Percentiles rank a stretch among this genome's conserved stretches.
Evolutionary conservation across 2,797 vertebrate species (phyloP).

Genomic region (Sebastes hubbsi): DNA sequence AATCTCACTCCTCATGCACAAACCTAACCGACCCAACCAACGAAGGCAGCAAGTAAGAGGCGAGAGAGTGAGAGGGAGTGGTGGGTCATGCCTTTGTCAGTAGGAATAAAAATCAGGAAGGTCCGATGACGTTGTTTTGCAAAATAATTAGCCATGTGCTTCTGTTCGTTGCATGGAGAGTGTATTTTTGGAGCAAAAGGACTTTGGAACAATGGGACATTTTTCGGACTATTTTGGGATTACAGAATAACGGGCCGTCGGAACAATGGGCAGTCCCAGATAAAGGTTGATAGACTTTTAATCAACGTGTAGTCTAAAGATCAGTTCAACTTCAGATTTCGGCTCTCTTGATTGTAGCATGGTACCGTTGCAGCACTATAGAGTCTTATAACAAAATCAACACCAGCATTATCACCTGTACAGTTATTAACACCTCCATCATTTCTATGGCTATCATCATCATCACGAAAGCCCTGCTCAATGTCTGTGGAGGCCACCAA

Average conservation of each 20-base stretch:
- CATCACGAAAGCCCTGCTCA: not conserved
- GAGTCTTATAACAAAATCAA: not conserved
- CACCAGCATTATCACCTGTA: not conserved
- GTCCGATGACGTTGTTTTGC: not conserved
- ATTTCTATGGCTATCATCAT: not conserved
- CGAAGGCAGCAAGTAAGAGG: not conserved
- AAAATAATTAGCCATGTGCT: not conserved
- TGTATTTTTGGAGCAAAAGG: not conserved
- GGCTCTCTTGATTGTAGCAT: not conserved
- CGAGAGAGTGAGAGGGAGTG: not conserved
- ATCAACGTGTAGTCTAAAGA: not conserved
- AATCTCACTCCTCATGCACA: not conserved
- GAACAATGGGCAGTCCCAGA: not conserved
- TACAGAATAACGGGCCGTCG: not conserved
- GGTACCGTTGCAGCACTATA: not conserved
- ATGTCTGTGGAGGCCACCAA: not conserved
- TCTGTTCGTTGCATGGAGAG: not conserved
- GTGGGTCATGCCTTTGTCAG: not conserved
- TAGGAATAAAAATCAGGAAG: not conserved
- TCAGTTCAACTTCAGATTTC: not conserved
- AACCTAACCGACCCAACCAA: not conserved
- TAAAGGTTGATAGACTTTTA: not conserved
- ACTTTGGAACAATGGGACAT: not conserved
- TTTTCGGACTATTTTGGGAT: not conserved
- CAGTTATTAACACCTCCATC: not conserved